Evolutionary conservation across 2,797 vertebrate genomes (phyloP).

Genomic region (Orestias chungarensis): DNA sequence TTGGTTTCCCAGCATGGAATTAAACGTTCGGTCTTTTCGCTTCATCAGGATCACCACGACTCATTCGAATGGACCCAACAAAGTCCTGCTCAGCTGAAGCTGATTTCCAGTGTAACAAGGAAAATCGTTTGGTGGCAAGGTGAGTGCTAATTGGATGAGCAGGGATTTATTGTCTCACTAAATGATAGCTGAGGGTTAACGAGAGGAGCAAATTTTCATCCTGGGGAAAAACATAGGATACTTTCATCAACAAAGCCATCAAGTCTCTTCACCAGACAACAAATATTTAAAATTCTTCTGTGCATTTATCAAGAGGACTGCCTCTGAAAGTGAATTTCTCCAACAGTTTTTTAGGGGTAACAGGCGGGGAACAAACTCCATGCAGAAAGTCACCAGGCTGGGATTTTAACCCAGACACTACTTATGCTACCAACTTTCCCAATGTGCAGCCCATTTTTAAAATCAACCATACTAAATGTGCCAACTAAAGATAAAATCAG

Average conservation of each 20-base stretch:
- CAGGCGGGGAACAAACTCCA: too few relatives aligned
- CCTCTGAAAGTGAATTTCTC: conserved; percentile 29
- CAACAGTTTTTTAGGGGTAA: too few relatives aligned
- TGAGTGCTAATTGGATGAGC: conserved; percentile 7
- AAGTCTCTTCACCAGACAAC: background rate
- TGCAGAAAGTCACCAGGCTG: too few relatives aligned
- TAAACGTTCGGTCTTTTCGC: background rate
- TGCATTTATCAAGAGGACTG: conserved; percentile 25
- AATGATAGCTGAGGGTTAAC: conserved; percentile 3
- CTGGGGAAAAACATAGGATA: background rate
- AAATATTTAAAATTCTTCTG: background rate
- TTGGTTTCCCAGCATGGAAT: background rate
- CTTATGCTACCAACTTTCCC: too few relatives aligned
- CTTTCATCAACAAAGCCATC: conserved; percentile 3
- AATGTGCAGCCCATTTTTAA: background rate
- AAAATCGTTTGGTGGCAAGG: conserved; percentile 2
- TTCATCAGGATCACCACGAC: background rate
- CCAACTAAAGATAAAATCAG: conserved; percentile 9
- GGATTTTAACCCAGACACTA: too few relatives aligned
- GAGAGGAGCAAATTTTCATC: background rate
- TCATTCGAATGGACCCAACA: background rate
- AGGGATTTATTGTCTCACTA: conserved; percentile 8
- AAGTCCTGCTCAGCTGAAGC: conserved; percentile 5
- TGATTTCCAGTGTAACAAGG: conserved; percentile 4
- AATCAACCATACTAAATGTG: conserved; percentile 3